Evolutionary conservation across 2,797 vertebrate genomes (phyloP).

Genomic region (Peromyscus attwateri): DNA sequence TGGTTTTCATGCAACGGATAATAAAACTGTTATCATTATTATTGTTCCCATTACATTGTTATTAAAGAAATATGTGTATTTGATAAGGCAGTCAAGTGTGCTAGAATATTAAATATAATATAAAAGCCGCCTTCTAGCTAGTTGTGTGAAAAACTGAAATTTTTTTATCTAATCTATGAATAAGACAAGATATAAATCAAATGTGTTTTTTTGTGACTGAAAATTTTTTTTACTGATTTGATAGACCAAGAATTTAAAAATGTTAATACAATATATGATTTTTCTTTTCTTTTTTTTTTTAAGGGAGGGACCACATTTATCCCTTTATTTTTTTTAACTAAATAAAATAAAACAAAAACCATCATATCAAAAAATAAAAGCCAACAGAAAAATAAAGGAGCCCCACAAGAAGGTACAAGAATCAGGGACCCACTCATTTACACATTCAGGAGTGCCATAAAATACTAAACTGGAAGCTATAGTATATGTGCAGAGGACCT

Average conservation of each 20-base stretch:
- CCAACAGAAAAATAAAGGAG: background rate
- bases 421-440: background rate
- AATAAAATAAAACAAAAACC: background rate
- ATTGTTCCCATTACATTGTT: background rate
- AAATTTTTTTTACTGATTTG: background rate
- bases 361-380: background rate
- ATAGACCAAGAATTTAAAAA: background rate
- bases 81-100: background rate
- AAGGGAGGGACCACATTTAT: background rate
- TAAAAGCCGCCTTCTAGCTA: background rate
- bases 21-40: background rate
- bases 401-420: background rate
- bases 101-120: background rate
- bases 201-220: background rate
- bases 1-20: background rate
- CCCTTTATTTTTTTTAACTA: background rate
- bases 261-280: background rate
- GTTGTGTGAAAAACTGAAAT: background rate
- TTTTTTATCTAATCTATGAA: background rate
- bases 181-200: background rate
- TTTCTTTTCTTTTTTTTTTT: background rate
- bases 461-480: background rate
- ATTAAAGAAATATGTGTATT: background rate
- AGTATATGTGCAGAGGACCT: background rate
- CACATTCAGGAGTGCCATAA: background rate